A percentile compares a stretch with the other conserved stretches of the same genome.
phyloP scores from a whole-genome alignment of 2,113 vertebrate genomes.

The Anolis sagrei region DNA sequence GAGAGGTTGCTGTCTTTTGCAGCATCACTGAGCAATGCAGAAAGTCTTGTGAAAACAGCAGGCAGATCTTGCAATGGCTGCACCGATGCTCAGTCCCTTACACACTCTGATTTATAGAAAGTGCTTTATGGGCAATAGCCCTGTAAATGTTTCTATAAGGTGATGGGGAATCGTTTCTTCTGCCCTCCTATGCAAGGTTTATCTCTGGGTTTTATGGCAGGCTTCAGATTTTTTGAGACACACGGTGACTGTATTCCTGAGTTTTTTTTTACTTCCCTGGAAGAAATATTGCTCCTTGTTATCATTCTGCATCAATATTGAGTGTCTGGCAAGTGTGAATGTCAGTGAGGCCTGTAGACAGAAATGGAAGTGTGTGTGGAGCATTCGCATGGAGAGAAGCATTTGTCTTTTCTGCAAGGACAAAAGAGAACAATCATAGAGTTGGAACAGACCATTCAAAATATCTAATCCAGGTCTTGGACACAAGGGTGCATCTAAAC shows the following conservation, averaged over 20 bases:
- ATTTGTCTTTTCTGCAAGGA: no score
- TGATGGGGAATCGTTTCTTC: not conserved
- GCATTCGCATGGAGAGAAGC: no score
- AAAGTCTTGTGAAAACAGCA: not conserved
- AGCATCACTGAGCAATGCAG: not conserved
- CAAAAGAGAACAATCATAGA: no score
- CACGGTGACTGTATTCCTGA: not conserved
- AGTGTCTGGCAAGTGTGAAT: not conserved
- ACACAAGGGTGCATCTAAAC: no score
- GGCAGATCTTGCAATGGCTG: not conserved
- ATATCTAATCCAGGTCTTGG: no score
- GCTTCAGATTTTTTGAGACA: not conserved
- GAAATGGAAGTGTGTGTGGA: no score
- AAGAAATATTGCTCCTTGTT: conserved; percentile 4
- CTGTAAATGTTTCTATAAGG: conserved; percentile 14
- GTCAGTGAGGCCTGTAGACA: not conserved
- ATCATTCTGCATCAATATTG: not conserved
- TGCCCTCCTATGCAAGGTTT: not conserved
- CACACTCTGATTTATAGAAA: not conserved
- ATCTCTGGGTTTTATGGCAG: conserved; percentile 7
- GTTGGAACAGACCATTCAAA: no score
- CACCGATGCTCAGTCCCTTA: no score
- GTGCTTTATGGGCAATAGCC: not conserved
- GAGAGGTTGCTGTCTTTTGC: not conserved
- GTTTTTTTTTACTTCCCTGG: conserved; percentile 19